Base-by-base conservation (phyloP, 2,797 vertebrate species). In the Epinephelus malabaricus region DNA sequence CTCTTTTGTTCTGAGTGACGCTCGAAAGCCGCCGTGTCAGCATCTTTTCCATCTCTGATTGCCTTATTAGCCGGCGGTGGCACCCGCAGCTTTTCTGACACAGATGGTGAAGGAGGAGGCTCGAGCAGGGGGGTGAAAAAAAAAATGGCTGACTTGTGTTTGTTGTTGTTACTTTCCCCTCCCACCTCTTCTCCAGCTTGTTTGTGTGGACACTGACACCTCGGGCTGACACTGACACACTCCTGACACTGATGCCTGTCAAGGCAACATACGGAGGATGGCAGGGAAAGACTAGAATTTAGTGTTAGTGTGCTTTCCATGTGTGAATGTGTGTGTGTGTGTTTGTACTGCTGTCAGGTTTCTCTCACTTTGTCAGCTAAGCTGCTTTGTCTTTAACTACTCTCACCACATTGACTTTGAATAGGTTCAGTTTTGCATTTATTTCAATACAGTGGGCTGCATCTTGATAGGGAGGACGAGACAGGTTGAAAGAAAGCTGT, bases 1-100 rank as follows among this genome's bases (percentile, higher is more conserved):
- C 87, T 94, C 94, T 94, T 95, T 96, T 95, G 95, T 95, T 96
- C 93, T 90, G 92, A 93, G 90, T 94, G 95, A 95, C 85, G 94
- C 94, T 92, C 82, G 92, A 95, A 94, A 96, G 95, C 93, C 84
- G 94, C 92, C 87, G 82, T 95, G 95, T 96, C 95, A 96, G 94
- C 95, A 96, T 94, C 93, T 95, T 94, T 94, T 94, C 95, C 95
- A 95, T 95, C 95, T 95, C 93, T 96, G 95, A 95, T 96, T 95
- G 95, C 93, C 95, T 96, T 96, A 95, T 96, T 96, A 96, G 95
- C 94, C 93, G 93, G 81, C 91, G 94, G 95, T 94, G 94, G 91
- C 92, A 94, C 95, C 95, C 91, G 87, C 92, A 94, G 94, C 89
- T 94, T 93, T 91, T 92, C 93, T 94, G 92, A 95, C 94, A 92